A percentile compares a stretch with the other conserved stretches of the same genome.
Conservation (phyloP, 1,140 invertebrate species). For the Lasaia peninsularis region DNA sequence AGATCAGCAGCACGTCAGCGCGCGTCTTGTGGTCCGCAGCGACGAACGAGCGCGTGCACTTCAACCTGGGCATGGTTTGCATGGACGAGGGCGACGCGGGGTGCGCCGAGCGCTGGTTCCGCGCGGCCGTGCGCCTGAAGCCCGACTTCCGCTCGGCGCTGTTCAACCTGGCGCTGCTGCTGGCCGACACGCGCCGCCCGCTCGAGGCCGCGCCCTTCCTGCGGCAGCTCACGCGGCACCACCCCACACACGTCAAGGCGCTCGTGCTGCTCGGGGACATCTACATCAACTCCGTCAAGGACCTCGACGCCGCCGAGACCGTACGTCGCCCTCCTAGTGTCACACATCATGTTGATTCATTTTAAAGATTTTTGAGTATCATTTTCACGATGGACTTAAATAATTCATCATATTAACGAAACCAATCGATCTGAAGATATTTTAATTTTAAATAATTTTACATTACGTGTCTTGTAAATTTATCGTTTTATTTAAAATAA, state of each 20-base stretch:
- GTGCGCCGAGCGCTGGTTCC: constrained; percentile 93
- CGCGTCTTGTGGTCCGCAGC: constrained; percentile 62
- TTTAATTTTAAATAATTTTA: no score
- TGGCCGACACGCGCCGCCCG: constrained; percentile 92
- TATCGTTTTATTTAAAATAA: no score
- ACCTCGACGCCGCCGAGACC: constrained; percentile 93
- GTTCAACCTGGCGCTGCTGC: constrained; percentile 94
- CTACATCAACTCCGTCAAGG: constrained; percentile 97
- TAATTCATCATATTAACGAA: no score
- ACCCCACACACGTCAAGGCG: constrained; percentile 97
- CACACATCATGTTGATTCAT: no score
- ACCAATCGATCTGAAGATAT: no score
- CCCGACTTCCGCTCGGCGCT: constrained; percentile 93
- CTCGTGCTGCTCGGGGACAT: constrained; percentile 96
- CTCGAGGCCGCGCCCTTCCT: constrained; percentile 95
- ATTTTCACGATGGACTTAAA: no score
- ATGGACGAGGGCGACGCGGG: constrained; percentile 95
- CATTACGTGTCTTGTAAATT: no score
- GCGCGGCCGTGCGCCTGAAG: constrained; percentile 90
- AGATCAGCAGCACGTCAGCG: no score
- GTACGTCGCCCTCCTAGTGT: constrained; percentile 79
- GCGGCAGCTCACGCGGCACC: constrained; percentile 92
- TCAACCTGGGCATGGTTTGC: constrained; percentile 96
- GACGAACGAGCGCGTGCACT: constrained; percentile 93
- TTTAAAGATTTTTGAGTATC: no score